Conservation (phyloP, 2,113 vertebrate genomes). For the Pagrus major region DNA sequence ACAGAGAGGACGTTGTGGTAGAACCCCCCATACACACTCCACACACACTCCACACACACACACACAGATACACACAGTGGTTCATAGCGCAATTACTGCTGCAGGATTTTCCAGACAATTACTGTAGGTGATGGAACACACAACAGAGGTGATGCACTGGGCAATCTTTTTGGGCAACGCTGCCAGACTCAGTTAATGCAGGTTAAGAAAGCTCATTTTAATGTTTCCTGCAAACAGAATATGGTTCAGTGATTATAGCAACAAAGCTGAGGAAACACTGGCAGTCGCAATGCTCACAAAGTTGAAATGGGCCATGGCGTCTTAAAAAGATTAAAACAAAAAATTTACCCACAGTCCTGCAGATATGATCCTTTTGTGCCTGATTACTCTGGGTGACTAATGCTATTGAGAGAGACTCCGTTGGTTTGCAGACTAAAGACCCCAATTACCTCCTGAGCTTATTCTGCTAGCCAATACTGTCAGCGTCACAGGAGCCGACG, state of each 20-base stretch:
- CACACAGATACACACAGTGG: not conserved
- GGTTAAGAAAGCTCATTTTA: not conserved
- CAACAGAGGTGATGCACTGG: slow-evolving; percentile 38
- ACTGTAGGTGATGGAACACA: slow-evolving; percentile 42
- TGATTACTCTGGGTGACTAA: slow-evolving; percentile 43
- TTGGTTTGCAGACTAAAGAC: slow-evolving; percentile 65
- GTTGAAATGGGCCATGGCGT: not conserved
- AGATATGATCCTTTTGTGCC: slow-evolving; percentile 53
- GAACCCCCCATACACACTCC: not conserved
- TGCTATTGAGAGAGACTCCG: slow-evolving; percentile 19
- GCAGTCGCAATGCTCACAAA: not conserved
- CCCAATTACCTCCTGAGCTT: slow-evolving; percentile 63
- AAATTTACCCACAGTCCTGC: not conserved
- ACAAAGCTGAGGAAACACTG: not conserved
- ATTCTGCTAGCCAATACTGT: slow-evolving; percentile 37
- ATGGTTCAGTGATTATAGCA: not conserved
- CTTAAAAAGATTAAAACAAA: slow-evolving; percentile 26
- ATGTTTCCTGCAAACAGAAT: not conserved
- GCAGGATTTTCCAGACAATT: slow-evolving; percentile 63
- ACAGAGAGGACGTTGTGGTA: slow-evolving; percentile 25
- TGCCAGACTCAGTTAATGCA: slow-evolving; percentile 3
- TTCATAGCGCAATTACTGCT: slow-evolving; percentile 41
- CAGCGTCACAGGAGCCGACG: slow-evolving; percentile 48
- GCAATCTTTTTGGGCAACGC: not conserved
- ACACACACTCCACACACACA: slow-evolving; percentile 8